Base-by-base conservation (phyloP, 1,140 invertebrate genomes). In the Littorina saxatilis region DNA sequence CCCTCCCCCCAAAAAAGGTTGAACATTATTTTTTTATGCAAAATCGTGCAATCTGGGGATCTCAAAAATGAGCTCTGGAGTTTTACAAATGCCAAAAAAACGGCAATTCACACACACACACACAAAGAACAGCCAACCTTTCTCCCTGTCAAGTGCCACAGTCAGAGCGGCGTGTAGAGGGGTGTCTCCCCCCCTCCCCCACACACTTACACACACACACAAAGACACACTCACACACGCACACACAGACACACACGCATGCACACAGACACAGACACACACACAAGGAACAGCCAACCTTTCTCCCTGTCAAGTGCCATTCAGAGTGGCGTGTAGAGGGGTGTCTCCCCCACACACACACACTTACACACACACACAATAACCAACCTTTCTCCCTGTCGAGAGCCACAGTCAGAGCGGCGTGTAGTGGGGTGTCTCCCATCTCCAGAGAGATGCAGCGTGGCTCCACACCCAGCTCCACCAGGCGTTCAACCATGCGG, bases 301-400 rank as follows among this genome's bases (percentile, higher is more conserved):
- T 84, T 87, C n/a, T 88, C 84, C 79, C 85, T 85, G 52, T 83
- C 81, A 43, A 88, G 35, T 0, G 83, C 86, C 17, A 89, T 85
- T 5, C 23, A 87, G 17, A 23, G 88, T 87, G 81, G 88, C 88
- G 86, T 88, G 87, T 11, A 87, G 81, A 0, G 88, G 88, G 75
- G 88, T 89, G 55, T 89, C 7, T 47, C 17, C 43, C 17, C 43
- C 43, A 47, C 43, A 47, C 17, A 39, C 7, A 61, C 20, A 23
- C n/a, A n/a, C n/a, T n/a, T n/a, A n/a, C n/a, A n/a, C n/a, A n/a
- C n/a, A 61, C 17, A 9, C 39, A 32, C 7, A 17, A 7, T 50
- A 23, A 82, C 82, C 63, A 75, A 89, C 88, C 86, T 87, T 85
- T 88, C 23, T 89, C 85, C 79, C 85, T 87, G 58, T 85, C 83